Conservation (phyloP, 2,888 invertebrate genomes). For the Cheilosia pagana region DNA sequence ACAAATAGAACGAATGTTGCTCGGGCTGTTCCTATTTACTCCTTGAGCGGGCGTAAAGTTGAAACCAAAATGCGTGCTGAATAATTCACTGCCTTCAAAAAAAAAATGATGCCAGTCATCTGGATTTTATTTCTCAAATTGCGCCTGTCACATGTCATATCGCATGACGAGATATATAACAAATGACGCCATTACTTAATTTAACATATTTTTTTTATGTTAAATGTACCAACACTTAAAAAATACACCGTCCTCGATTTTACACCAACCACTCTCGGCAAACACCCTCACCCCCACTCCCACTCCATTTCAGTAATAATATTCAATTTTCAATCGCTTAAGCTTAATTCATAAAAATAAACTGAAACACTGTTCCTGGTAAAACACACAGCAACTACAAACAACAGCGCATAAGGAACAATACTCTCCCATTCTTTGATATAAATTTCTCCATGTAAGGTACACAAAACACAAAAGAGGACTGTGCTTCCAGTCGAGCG, state of each 20-base stretch:
- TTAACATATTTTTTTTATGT: background rate
- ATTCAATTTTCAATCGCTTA: constrained; percentile 33
- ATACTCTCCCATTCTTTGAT: constrained; percentile 15
- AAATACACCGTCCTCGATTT: no score
- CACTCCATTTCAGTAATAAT: background rate
- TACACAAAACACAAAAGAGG: constrained; percentile 37
- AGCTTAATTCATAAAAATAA: constrained; percentile 43
- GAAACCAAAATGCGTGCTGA: background rate
- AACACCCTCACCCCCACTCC: no score
- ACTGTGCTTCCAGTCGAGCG: constrained; percentile 49
- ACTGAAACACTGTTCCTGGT: constrained; percentile 10
- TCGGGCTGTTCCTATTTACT: background rate
- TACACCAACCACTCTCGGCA: background rate
- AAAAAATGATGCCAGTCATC: constrained; percentile 18
- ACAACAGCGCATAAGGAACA: constrained; percentile 35
- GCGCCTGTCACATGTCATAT: constrained; percentile 14
- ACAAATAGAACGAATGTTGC: background rate
- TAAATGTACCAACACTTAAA: background rate
- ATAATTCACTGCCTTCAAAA: constrained; percentile 13
- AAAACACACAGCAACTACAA: constrained; percentile 17
- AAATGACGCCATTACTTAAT: constrained; percentile 9
- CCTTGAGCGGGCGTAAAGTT: background rate
- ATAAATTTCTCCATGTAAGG: constrained; percentile 13
- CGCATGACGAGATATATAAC: constrained; percentile 15
- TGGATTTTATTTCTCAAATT: constrained; percentile 25